Evolutionary conservation across 2,113 vertebrate species (phyloP), one percentile per base, ranked within the genome.

Genomic region (Gila orcuttii): DNA sequence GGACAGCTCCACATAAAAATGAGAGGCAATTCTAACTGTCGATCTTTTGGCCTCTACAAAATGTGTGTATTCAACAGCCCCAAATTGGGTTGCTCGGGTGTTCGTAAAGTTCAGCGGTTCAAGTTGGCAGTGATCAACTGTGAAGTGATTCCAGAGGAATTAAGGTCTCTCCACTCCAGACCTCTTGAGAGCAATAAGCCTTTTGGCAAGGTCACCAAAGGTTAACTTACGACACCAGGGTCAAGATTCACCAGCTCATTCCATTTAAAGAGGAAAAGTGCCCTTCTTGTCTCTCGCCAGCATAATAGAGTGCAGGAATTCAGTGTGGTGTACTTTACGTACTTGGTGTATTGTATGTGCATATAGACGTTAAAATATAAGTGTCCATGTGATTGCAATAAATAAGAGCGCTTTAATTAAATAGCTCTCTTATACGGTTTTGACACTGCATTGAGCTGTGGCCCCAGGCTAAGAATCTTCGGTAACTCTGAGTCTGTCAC

Each of bases 41-140:
- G 89, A 85, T 87, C 80, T 83, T 87, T 83, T 85, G 89, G 25
- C 78, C 91, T 84, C 55, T 42, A 87, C 19, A 89, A 91, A 96
- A 96, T 94, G 94, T 94, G 94, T 95, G 95, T 96, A 96, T 95
- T 96, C 96, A 95, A 94, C 94, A 95, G 89, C 89, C 88, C 91
- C 89, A 93, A 93, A 94, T 91, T 89, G 92, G 86, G 88, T 88
- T 81, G 28, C 87, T 87, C 83, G 90, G 86, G 86, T 81, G 86
- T 86, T 89, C 36, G 39, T 77, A 9, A 75, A 89, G 90, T 86
- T 92, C 82, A 86, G 81, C 62, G 64, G 89, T 94, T 94, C 93
- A 90, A 92, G 90, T 90, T 91, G 83, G 89, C 88, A 73, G 64
- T 85, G 88, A 88, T 87, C 69, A 66, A 78, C 83, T 62, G 78